Conservation (phyloP, 2,113 vertebrate genomes). For the Dicerorhinus sumatrensis region DNA sequence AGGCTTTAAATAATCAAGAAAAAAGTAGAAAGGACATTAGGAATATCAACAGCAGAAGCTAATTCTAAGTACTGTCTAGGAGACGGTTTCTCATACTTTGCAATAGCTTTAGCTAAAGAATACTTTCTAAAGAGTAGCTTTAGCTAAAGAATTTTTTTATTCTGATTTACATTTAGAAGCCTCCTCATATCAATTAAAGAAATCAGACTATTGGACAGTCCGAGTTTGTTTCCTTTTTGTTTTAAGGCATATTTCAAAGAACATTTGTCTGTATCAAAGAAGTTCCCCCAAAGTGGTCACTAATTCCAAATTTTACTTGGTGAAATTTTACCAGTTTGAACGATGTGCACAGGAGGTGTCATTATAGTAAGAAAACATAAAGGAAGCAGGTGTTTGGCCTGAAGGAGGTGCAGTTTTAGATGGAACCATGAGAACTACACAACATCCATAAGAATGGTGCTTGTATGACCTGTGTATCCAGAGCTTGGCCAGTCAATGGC, state of each 20-base stretch:
- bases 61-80: not conserved
- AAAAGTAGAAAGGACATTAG: not conserved
- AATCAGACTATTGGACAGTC: not conserved
- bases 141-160: not conserved
- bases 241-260: slow-evolving; percentile 28
- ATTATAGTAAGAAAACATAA: not conserved
- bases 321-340: not conserved
- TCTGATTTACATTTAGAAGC: not conserved
- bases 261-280: not conserved
- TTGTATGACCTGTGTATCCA: not conserved
- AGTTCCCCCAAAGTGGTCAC: not conserved
- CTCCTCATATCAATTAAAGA: not conserved
- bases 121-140: not conserved
- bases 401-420: not conserved
- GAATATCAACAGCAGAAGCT: not conserved
- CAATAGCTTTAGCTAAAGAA: not conserved
- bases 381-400: not conserved
- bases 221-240: not conserved
- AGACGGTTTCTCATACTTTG: not conserved
- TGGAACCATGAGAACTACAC: not conserved
- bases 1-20: not conserved
- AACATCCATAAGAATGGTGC: not conserved
- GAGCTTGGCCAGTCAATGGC: not conserved
- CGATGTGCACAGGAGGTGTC: not conserved
- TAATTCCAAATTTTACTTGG: not conserved